Evolutionary conservation across 2,888 invertebrate genomes (phyloP), one percentile per base, ranked within the genome.

Genomic region (Ennomos quercinarius): DNA sequence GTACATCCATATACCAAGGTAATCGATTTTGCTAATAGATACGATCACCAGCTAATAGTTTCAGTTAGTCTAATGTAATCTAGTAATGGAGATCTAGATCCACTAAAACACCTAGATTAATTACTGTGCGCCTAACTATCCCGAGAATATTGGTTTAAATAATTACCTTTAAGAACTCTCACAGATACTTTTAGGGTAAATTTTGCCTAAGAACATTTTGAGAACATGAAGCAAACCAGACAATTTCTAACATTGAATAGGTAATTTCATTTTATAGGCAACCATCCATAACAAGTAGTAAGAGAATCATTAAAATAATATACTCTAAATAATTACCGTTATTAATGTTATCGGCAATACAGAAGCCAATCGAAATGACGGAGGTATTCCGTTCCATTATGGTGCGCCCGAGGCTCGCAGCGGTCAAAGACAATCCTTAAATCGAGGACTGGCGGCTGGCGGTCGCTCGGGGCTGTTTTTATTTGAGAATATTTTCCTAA

Each of bases 401-500:
- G 75, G 74, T 64, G 61, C 67, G 87, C 89, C 87, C 65, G 74
- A 69, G 88, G 89, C 87, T 70, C 67, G 67, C 75, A 73, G 70
- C 80, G 83, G 79, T 80, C 86, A 86, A 81, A 88, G 87, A 87
- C 89, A 87, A 86, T 86, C 80, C 84, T 81, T 78, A 79, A 79
- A 77, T 78, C 81, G 74, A 77, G 76, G 72, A 72, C 77, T 75
- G 78, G 79, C 77, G 77, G 72, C 77, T 76, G 78, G 78, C 77
- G 77, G 73, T 73, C 71, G 84, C 87, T 78, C 76, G 77, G 79
- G 87, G 88, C 86, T 78, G 79, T 84, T 87, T 89, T 89, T 89
- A 86, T 89, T 91, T 89, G 87, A 90, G 87, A 88, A 91, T 91
- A 91, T 91, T 92, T 92, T 91, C 91, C 91, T 91, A 90, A 91